Percentiles rank a stretch among this genome's conserved stretches.
These are phyloP conservation scores for Entomobrya multifasciata DNA, from an alignment of 2,888 invertebrate species.

Conservation along the genomic window DNA sequence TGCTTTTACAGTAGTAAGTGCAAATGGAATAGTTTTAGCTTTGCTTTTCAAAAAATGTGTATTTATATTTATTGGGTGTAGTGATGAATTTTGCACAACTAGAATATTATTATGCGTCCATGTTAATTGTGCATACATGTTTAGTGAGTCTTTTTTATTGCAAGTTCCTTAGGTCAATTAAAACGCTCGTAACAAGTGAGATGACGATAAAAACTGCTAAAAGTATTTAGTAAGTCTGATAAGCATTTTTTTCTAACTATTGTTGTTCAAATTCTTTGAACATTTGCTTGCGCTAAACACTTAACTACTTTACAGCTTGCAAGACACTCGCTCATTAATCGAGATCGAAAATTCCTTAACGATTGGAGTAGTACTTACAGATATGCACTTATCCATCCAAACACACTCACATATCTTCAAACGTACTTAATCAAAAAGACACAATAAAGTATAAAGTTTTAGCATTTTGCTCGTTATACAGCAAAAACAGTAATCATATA, in stretches of 20 bases:
- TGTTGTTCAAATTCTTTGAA: slow-evolving; percentile 32
- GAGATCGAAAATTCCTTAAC: slow-evolving; percentile 13
- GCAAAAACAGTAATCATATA: too few species aligned
- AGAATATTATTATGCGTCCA: background rate
- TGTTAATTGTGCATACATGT: background rate
- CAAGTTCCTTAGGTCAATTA: slow-evolving; percentile 46
- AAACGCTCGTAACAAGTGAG: slow-evolving; percentile 51
- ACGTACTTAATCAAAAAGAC: slow-evolving; percentile 24
- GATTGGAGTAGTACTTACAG: too few species aligned
- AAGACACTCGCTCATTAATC: background rate
- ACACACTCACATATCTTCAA: too few species aligned
- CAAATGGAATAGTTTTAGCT: too few species aligned
- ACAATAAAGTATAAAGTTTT: background rate
- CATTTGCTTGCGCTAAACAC: slow-evolving; percentile 47
- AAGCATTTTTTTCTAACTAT: slow-evolving; percentile 32
- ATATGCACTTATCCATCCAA: too few species aligned
- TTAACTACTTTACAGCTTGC: background rate
- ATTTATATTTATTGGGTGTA: too few species aligned
- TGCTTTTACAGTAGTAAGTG: too few species aligned
- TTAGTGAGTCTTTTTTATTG: slow-evolving; percentile 9
- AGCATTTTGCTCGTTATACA: slow-evolving; percentile 3
- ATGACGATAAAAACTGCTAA: slow-evolving; percentile 50
- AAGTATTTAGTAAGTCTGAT: slow-evolving; percentile 47
- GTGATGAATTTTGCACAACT: too few species aligned
- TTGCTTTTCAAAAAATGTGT: too few species aligned